phyloP scores from a whole-genome alignment of 2,888 invertebrate species.

The Volucella bombylans region DNA sequence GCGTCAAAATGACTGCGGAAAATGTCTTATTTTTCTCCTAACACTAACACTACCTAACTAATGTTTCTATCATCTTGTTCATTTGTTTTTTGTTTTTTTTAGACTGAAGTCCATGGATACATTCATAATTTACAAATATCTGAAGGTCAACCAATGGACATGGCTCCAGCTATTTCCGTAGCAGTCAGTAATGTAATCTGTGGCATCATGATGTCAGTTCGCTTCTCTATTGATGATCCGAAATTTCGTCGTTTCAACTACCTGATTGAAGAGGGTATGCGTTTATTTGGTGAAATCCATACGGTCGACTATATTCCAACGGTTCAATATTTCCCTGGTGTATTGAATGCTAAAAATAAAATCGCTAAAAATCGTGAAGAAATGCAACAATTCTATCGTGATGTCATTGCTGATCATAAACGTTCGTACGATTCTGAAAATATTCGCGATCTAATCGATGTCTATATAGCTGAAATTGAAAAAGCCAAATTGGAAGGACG shows the following conservation, averaged over 20 bases:
- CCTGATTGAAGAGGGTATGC: constrained; percentile 96
- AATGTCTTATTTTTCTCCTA: not conserved
- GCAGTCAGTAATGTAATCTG: constrained; percentile 95
- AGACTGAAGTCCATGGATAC: constrained; percentile 90
- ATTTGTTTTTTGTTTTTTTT: constrained; percentile 50
- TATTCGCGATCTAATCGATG: constrained; percentile 92
- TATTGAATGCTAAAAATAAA: constrained; percentile 85
- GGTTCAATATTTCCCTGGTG: constrained; percentile 86
- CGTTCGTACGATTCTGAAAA: constrained; percentile 89
- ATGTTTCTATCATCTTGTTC: constrained; percentile 13
- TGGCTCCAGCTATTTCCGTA: constrained; percentile 90
- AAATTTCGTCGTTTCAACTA: constrained; percentile 91
- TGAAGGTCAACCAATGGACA: constrained; percentile 87
- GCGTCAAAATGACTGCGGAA: not conserved
- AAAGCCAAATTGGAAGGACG: constrained; percentile 90
- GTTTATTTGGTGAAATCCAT: constrained; percentile 91
- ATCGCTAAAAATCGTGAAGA: constrained; percentile 89
- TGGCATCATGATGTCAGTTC: constrained; percentile 93
- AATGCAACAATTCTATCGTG: constrained; percentile 92
- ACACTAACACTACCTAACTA: not conserved
- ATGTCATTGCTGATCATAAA: constrained; percentile 91
- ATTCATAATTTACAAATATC: constrained; percentile 86
- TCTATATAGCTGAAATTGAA: constrained; percentile 92
- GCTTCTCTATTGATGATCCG: constrained; percentile 90
- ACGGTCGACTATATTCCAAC: constrained; percentile 93